Evolutionary conservation across 2,797 vertebrate genomes (phyloP), one percentile per base, ranked within the genome.

Genomic region (Tragelaphus eurycerus): DNA sequence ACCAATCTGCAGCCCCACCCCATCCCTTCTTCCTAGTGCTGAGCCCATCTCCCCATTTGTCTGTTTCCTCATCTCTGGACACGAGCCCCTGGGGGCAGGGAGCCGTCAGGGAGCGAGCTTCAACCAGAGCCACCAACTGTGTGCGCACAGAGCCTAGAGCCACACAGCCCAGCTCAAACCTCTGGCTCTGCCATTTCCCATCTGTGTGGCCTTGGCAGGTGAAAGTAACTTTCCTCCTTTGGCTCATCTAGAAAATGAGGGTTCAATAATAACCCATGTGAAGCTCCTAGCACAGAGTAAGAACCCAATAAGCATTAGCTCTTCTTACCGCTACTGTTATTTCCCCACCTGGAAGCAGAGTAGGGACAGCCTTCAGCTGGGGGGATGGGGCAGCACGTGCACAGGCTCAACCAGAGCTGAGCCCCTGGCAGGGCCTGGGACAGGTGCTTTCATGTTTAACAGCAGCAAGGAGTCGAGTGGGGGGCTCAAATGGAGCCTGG

Each of bases 361-460:
- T 19, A 23, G 14, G 43, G 50, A 38, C 19, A 13, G 14, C 25
- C 46, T 76, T 43, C 0, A 0, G 86, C 74, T 43, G 1, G 46
- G 34, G 4, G 8, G 0, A 46, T n/a, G 23, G 11, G 4, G 1
- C 1, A 7, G 67, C 16, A 17, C 31, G 9, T n/a, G 17, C 54
- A 78, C 31, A 93, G 62, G 38, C 74, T 85, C 0, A 2, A 38
- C 34, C 67, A 0, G 87, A 50, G 23, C n/a, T 13, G 60, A 60
- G 54, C 55, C 60, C 27, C 59, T 7, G 46, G 52, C 82, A 81
- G 60, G 76, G 74, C 57, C 90, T 38, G 43, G 13, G 87, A 81
- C 83, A 2, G 43, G 64, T 15, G 59, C 95, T 54, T 12, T 59
- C 55, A 34, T 43, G 10, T 78, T 78, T 93, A 34, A 64, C 55